Conservation (phyloP, 2,888 invertebrate species). For the Drosophila quinaria region DNA sequence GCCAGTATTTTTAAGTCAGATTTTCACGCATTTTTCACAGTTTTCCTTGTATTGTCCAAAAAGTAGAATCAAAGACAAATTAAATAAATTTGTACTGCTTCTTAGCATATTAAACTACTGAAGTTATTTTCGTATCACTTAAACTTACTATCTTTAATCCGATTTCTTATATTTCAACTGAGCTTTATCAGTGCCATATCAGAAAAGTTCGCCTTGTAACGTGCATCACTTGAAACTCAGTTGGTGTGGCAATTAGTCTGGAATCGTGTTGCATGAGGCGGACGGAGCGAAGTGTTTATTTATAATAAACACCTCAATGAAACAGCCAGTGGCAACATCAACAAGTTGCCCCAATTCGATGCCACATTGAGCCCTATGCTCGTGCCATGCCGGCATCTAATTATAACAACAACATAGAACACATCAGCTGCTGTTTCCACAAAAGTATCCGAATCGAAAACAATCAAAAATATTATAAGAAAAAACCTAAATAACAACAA, state of each 20-base stretch:
- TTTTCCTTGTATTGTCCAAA: not conserved
- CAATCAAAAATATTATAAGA: constrained; percentile 18
- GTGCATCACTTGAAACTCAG: not conserved
- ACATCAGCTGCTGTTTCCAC: constrained; percentile 27
- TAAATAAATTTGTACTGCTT: too few species aligned
- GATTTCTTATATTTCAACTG: not conserved
- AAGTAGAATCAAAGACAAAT: not conserved
- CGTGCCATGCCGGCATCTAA: constrained; percentile 59
- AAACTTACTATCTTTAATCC: not conserved
- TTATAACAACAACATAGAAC: constrained; percentile 40
- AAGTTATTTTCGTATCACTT: not conserved
- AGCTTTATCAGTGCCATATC: not conserved
- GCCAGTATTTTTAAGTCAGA: constrained; percentile 46
- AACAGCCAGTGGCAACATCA: constrained; percentile 48
- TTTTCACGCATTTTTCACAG: constrained; percentile 21
- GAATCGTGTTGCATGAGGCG: constrained; percentile 16
- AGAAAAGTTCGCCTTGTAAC: not conserved
- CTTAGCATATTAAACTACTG: too few species aligned
- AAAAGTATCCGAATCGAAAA: constrained; percentile 16
- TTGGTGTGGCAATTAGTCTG: constrained; percentile 8
- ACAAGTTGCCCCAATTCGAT: constrained; percentile 72
- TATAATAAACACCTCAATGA: constrained; percentile 60
- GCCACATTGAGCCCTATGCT: constrained; percentile 51
- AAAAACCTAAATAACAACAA: constrained; percentile 36
- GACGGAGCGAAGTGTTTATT: constrained; percentile 50